Conservation (phyloP, 1,140 invertebrate genomes). For the Bilobella aurantiaca region DNA sequence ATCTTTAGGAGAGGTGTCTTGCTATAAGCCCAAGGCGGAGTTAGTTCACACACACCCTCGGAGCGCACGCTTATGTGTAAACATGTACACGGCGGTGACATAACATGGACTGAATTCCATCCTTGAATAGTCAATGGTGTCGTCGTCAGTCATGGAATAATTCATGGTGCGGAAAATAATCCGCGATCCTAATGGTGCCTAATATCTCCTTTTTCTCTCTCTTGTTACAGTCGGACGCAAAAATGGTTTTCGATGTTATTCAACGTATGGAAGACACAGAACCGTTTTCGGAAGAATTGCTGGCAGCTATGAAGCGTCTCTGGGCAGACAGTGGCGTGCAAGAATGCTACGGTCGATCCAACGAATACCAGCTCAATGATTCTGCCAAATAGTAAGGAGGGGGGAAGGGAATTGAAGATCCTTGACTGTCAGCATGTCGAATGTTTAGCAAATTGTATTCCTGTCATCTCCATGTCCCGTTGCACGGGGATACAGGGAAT, state of each 20-base stretch:
- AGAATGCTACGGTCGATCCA: slow-evolving; percentile 96
- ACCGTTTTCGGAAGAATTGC: slow-evolving; percentile 95
- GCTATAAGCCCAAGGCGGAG: too few species aligned
- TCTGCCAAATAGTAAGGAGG: slow-evolving; percentile 95
- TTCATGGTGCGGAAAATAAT: not conserved
- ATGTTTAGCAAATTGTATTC: too few species aligned
- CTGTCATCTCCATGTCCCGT: too few species aligned
- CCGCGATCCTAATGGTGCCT: too few species aligned
- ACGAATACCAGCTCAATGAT: slow-evolving; percentile 99
- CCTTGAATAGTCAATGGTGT: too few species aligned
- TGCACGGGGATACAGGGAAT: too few species aligned
- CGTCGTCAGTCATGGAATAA: not conserved
- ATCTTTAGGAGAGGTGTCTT: too few species aligned
- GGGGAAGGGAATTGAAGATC: not conserved
- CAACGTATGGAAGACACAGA: slow-evolving; percentile 99
- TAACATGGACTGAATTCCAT: too few species aligned
- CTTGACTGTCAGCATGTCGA: too few species aligned
- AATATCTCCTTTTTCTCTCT: not conserved
- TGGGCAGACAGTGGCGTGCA: slow-evolving; percentile 95
- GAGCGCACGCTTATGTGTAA: too few species aligned
- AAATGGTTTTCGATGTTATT: slow-evolving; percentile 99
- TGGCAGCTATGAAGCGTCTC: slow-evolving; percentile 95
- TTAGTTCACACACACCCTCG: too few species aligned
- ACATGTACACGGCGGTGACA: too few species aligned
- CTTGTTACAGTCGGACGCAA: slow-evolving; percentile 77